Base-by-base conservation (phyloP, 2,888 invertebrate genomes). In the Argyresthia goedartella region DNA sequence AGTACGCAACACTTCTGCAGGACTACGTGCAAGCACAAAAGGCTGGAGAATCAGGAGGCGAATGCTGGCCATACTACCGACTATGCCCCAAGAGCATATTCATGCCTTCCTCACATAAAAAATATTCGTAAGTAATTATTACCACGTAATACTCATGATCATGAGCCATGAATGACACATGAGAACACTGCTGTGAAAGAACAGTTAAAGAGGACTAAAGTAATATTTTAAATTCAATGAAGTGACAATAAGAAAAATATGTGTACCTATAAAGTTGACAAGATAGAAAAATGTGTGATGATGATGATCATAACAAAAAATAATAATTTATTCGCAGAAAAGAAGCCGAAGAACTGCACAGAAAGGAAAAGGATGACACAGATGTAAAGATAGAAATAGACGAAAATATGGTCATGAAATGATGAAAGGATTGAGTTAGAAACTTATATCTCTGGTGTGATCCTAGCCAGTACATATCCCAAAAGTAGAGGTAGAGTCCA, bases 51-150 rank as follows among this genome's bases (percentile, higher is more conserved):
- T 89, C 90, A 0, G 89, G 89, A 3, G 93, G 93, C 7, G 95
- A 95, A 74, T 95, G 95, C 71, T 95, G 94, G 91, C 93, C 93
- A 0, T 95, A 95, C 70, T 92, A 92, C 77, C 91, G 93, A 66
- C 90, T 91, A 50, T 95, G 95, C 64, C 92, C 95, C 13, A 93
- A 93, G 75, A 95, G 95, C 52, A 86, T 95, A 50, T 95, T 95
- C 69, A 79, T 88, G 56, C 81, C 89, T 16, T 73, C 89, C 1
- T 64, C 69, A 7, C 54, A 52, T 39, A 87, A 86, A 57, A 87
- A 87, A 69, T 87, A 87, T 63, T 71, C 87, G 87, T 87, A 65
- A 78, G 87, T 78, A 45, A 10, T 39, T 6, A 3, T 8, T 39
- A 39, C 25, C 25, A 25, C 6, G 25, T 25, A 25, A 6, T n/a